Evolutionary conservation across 2,113 vertebrate genomes (phyloP).

Genomic region (Astur gentilis): DNA sequence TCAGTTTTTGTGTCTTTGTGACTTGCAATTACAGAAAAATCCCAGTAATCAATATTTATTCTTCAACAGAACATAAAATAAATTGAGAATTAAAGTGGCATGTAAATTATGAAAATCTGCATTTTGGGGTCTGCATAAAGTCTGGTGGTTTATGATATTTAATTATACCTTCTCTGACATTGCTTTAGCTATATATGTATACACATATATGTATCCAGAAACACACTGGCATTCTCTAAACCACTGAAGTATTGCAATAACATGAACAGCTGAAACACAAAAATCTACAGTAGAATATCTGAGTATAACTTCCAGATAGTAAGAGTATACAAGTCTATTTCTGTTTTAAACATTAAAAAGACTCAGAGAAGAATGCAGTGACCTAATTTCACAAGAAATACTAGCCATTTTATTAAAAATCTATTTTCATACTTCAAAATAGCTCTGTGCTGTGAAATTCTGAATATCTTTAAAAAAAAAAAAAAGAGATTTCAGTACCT

Average conservation of each 20-base stretch:
- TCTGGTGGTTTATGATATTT: neutral
- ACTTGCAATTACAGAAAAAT: neutral
- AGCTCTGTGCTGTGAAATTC: neutral
- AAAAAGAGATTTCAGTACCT: neutral
- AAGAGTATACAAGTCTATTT: neutral
- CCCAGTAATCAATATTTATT: neutral
- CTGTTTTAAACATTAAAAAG: neutral
- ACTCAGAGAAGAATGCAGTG: neutral
- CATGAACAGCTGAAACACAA: neutral
- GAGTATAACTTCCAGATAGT: neutral
- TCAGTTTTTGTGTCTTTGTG: neutral
- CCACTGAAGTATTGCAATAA: neutral
- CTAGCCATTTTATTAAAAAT: neutral
- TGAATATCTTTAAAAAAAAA: neutral
- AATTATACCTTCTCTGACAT: neutral
- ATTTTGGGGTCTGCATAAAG: neutral
- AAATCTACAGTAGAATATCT: neutral
- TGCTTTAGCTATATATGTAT: neutral
- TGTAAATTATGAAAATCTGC: neutral
- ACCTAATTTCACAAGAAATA: neutral
- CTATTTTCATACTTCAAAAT: neutral
- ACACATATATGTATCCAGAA: neutral
- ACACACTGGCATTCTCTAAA: neutral
- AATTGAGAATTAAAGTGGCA: neutral
- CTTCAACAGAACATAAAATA: neutral